Percentiles rank a stretch among this genome's conserved stretches.
phyloP scores from a whole-genome alignment of 2,797 vertebrate genomes.

The Mus spretus region DNA sequence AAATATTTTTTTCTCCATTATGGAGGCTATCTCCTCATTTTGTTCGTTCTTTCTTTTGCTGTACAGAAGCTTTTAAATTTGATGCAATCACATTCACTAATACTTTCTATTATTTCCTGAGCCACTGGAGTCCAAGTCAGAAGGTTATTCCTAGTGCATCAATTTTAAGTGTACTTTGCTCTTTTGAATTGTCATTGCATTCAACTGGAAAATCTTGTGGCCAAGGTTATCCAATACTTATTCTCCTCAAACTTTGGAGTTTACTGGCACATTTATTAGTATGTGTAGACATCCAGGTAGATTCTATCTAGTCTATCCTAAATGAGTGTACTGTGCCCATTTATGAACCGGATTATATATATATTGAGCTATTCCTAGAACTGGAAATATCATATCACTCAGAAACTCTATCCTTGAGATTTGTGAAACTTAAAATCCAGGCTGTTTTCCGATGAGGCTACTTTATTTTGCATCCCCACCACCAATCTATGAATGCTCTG shows the following conservation, averaged over 20 bases:
- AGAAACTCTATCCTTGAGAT: background rate
- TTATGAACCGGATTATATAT: background rate
- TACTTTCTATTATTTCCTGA: background rate
- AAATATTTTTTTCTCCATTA: background rate
- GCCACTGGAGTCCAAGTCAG: background rate
- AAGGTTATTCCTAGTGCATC: background rate
- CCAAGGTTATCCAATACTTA: background rate
- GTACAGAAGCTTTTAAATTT: background rate
- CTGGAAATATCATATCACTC: background rate
- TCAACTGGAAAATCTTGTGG: background rate
- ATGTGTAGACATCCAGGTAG: background rate
- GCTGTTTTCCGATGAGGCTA: background rate
- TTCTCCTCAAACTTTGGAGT: background rate
- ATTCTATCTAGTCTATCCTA: background rate
- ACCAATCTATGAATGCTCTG: background rate
- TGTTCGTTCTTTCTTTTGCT: background rate
- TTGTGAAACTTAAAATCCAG: background rate
- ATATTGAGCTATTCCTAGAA: background rate
- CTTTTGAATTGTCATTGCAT: background rate
- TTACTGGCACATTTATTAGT: background rate
- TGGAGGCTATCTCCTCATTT: background rate
- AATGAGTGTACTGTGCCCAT: background rate
- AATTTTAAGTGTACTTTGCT: slow-evolving; percentile 1
- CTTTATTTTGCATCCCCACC: background rate
- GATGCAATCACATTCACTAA: background rate